A percentile compares a stretch with the other conserved stretches of the same genome.
These are phyloP conservation scores for Tursiops truncatus DNA, from an alignment of 2,113 vertebrate genomes.

Conservation along the genomic window DNA sequence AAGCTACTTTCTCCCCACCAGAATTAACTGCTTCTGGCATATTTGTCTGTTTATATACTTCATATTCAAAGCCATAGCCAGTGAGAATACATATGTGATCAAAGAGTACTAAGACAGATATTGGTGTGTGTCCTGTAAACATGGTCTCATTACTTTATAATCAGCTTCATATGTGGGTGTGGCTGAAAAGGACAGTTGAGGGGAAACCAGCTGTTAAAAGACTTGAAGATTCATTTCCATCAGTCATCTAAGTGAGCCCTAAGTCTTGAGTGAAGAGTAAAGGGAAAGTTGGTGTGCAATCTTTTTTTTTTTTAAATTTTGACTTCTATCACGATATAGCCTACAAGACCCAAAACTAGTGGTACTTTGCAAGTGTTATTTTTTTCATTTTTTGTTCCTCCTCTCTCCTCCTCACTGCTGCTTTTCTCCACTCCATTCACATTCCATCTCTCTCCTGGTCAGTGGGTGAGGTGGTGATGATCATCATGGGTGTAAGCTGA, in stretches of 20 bases:
- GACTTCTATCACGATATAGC: not conserved
- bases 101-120: not conserved
- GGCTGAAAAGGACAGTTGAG: not conserved
- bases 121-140: not conserved
- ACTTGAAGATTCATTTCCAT: not conserved
- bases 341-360: not conserved
- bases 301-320: not conserved
- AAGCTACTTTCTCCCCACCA: not conserved
- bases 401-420: not conserved
- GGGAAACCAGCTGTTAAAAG: not conserved
- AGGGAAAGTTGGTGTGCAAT: not conserved
- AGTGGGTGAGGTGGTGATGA: not conserved
- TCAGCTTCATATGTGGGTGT: not conserved
- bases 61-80: not conserved
- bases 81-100: not conserved
- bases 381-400: not conserved
- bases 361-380: not conserved
- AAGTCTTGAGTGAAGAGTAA: not conserved
- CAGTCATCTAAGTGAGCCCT: not conserved
- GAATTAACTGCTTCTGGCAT: not conserved
- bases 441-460: not conserved
- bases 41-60: not conserved
- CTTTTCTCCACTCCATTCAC: not conserved
- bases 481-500: not conserved
- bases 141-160: slow-evolving; percentile 42